Evolutionary conservation across 1,140 invertebrate species (phyloP).

Genomic region (Pissodes strobi): DNA sequence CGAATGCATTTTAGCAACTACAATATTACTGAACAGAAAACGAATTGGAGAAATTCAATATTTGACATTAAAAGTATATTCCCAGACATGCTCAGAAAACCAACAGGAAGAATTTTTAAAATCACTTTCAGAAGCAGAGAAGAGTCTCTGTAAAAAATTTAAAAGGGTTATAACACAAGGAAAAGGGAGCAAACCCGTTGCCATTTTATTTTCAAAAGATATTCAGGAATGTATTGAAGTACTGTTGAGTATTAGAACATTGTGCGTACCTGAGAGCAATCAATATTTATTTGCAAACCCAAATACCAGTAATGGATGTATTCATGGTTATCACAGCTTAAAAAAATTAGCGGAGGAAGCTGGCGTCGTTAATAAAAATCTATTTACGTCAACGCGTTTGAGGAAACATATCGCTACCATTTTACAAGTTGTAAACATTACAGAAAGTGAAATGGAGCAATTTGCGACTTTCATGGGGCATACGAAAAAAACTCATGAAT

Average conservation of each 20-base stretch:
- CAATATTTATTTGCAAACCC: constrained; percentile 22
- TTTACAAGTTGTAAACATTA: constrained; percentile 33
- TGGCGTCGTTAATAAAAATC: constrained; percentile 11
- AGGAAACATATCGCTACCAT: constrained; percentile 39
- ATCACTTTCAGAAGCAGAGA: constrained; percentile 17
- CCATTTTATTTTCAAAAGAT: constrained; percentile 28
- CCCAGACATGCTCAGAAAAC: background rate
- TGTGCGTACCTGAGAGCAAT: background rate
- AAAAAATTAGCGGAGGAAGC: constrained; percentile 23
- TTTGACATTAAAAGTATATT: constrained; percentile 23
- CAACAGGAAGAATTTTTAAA: constrained; percentile 31
- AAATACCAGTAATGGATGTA: background rate
- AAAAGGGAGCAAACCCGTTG: constrained; percentile 27
- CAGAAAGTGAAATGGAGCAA: constrained; percentile 29
- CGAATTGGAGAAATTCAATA: constrained; percentile 32
- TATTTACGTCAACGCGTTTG: constrained; percentile 34
- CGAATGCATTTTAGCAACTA: constrained; percentile 29
- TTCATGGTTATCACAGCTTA: constrained; percentile 16
- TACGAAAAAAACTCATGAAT: constrained; percentile 2
- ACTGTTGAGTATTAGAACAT: background rate
- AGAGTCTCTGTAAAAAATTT: constrained; percentile 31
- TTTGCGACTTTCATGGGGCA: constrained; percentile 46
- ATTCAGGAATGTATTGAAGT: background rate
- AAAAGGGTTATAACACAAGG: constrained; percentile 26
- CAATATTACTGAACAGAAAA: constrained; percentile 35